A percentile compares a stretch with the other conserved stretches of the same genome.
Evolutionary conservation across 2,888 invertebrate genomes (phyloP).

Genomic region (Lysandra bellargus): DNA sequence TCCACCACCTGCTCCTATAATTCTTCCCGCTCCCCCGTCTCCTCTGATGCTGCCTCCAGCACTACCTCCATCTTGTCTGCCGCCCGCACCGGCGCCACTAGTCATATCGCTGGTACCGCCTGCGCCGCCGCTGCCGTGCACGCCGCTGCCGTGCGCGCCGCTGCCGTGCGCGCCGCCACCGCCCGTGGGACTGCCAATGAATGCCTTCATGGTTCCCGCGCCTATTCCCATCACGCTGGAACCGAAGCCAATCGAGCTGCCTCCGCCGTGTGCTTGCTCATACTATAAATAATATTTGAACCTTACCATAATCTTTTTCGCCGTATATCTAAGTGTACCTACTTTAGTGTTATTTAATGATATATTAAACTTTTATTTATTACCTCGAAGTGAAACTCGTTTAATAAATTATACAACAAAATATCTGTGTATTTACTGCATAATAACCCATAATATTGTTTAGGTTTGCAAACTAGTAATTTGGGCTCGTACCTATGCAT

Average conservation of each 20-base stretch:
- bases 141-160: constrained; percentile 51
- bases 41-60: constrained; percentile 40
- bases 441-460: background rate
- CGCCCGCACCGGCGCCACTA: constrained; percentile 49
- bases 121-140: constrained; percentile 48
- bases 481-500: background rate
- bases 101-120: constrained; percentile 57
- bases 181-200: constrained; percentile 60
- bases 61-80: constrained; percentile 9
- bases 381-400: background rate
- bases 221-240: constrained; percentile 66
- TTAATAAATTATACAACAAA: constrained; percentile 3
- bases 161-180: constrained; percentile 50
- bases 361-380: constrained; percentile 1
- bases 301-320: background rate
- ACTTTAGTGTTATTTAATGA: background rate
- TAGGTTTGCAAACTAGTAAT: background rate
- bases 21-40: constrained; percentile 44
- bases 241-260: constrained; percentile 56
- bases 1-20: constrained; percentile 41
- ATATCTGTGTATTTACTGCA: background rate
- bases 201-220: constrained; percentile 62
- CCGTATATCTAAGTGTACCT: background rate
- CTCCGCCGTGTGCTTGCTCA: constrained; percentile 47
- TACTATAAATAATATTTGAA: constrained; percentile 36